Base-by-base conservation (phyloP, 2,797 vertebrate genomes). In the Synaphobranchus kaupii region DNA sequence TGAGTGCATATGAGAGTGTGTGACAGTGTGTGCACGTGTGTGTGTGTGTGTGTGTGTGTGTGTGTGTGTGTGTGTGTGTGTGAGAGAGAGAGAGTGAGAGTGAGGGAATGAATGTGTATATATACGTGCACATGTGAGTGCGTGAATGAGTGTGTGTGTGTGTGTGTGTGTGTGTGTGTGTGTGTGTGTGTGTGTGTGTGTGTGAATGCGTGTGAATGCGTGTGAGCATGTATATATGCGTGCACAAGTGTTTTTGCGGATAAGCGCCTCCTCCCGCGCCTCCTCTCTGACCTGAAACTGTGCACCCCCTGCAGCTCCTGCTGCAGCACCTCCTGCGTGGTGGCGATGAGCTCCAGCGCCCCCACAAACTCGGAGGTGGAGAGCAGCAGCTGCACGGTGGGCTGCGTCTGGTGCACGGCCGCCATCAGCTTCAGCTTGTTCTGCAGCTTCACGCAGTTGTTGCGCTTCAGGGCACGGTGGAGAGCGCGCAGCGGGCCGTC, bases 381-480 rank as follows among this genome's bases (percentile, higher is more conserved):
- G 10, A 99, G 95, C 89, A 99, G 96, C 92, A 99, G 93, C 95
- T 99, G 98, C 76, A 99, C 98, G 0, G 98, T 99, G 92, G 98
- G 98, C 93, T 99, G 98, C 6, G 98, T 99, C 94, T 99, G 98
- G 88, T 99, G 98, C 88, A 99, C 98, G 12, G 98, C 98, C 1
- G 98, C 98, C 98, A 99, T 99, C 94, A 99, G 92, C 91, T 99
- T 99, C 91, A 99, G 95, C 91, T 99, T 99, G 93, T 96, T 96
- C 93, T 98, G 98, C 39, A 97, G 95, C 94, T 96, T 97, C 84
- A 97, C 94, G 88, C 97, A 98, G 95, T 99, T 99, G 95, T 95
- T 97, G 91, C 97, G 97, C 13, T 97, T 97, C 90, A 98, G 92
- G 0, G 96, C 95, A 28, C 97, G 95, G 92, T 97, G 96, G 83